Percentiles rank a stretch among this genome's conserved stretches.
Evolutionary conservation across 1,140 invertebrate species (phyloP).

Genomic region (Drosophila mauritiana): DNA sequence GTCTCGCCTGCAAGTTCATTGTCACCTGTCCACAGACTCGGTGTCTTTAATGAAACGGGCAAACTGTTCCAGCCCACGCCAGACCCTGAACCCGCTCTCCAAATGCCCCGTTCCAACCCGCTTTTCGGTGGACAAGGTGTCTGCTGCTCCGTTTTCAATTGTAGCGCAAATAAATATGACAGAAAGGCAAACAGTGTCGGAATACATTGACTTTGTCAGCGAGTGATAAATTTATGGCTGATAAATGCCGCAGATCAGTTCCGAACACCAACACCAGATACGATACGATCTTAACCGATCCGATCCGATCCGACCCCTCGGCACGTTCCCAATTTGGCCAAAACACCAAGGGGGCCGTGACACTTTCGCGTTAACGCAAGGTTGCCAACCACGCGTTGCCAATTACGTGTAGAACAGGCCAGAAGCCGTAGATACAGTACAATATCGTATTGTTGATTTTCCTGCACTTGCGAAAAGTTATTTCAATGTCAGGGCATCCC

Average conservation of each 20-base stretch:
- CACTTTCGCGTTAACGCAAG: conserved; percentile 55
- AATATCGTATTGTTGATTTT: conserved; percentile 27
- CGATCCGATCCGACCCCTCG: conserved; percentile 30
- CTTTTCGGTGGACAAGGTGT: conserved; percentile 25
- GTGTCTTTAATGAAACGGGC: conserved; percentile 13
- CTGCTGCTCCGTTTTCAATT: conserved; percentile 55
- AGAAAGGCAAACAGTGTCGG: conserved; percentile 52
- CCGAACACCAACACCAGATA: conserved; percentile 27
- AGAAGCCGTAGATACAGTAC: conserved; percentile 25
- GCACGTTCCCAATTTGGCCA: conserved; percentile 64
- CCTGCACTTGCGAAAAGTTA: conserved; percentile 50
- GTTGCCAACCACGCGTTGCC: conserved; percentile 50
- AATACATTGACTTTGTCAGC: conserved; percentile 44
- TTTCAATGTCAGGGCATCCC: conserved; percentile 68
- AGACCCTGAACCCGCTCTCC: conserved; percentile 35
- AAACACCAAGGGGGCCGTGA: conserved; percentile 53
- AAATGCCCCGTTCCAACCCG: background rate
- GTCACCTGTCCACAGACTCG: conserved; percentile 35
- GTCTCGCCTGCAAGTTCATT: conserved; percentile 67
- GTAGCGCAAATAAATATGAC: conserved; percentile 68
- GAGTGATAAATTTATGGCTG: conserved; percentile 56
- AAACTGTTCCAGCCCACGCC: conserved; percentile 32
- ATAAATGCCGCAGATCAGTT: conserved; percentile 47
- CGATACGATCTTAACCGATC: conserved; percentile 15
- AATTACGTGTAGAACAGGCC: conserved; percentile 56